phyloP scores from a whole-genome alignment of 2,797 vertebrate species.

The Sciurus carolinensis region DNA sequence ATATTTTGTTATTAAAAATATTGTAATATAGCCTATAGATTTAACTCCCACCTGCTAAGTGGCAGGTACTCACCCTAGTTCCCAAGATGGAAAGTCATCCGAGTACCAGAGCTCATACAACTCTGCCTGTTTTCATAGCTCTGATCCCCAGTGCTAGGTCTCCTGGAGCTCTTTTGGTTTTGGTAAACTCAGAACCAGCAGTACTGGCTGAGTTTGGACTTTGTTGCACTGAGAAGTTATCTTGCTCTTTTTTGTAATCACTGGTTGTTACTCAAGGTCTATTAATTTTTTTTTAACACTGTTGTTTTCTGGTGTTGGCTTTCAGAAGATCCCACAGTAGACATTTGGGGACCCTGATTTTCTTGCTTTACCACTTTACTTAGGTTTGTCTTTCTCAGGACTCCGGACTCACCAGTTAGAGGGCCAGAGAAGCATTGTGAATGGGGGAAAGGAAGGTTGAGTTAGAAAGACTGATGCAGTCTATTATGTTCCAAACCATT shows the following conservation, averaged over 20 bases:
- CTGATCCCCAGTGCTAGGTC: background rate
- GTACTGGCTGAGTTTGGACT: background rate
- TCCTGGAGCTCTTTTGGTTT: background rate
- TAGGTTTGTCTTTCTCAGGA: background rate
- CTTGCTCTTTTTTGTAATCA: background rate
- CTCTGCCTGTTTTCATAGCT: background rate
- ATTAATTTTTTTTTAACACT: background rate
- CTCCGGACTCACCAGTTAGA: background rate
- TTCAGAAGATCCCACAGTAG: background rate
- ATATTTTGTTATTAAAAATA: background rate
- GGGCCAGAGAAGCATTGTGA: background rate
- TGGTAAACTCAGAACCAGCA: fast-evolving
- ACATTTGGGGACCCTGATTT: background rate
- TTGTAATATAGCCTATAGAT: background rate
- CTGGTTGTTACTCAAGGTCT: background rate
- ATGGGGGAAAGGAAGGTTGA: background rate
- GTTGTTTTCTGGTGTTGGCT: background rate
- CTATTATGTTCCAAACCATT: background rate
- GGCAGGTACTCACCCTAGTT: background rate
- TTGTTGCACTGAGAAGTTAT: too few species aligned
- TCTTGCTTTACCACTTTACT: background rate
- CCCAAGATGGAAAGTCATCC: background rate
- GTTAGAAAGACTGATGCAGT: background rate
- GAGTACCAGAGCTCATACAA: background rate
- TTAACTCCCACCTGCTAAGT: background rate